These are phyloP conservation scores for Corella eumyota DNA, from an alignment of 23 tunicate genomes.

Conservation along the genomic window DNA sequence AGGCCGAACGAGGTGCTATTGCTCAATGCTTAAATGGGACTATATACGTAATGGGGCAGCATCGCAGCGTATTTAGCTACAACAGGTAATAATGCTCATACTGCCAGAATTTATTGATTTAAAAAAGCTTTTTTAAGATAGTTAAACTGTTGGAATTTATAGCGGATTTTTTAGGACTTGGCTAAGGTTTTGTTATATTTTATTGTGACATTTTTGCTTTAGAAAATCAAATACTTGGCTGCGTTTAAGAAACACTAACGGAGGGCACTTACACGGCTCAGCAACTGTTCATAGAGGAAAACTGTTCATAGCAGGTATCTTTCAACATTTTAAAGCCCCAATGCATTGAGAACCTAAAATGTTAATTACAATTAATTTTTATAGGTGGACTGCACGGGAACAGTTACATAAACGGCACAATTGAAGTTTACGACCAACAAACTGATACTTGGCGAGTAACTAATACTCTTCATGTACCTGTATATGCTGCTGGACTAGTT, in stretches of 20 bases:
- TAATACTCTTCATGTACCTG: slow-evolving; percentile 77
- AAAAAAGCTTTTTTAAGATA: neutral
- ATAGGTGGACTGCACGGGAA: slow-evolving; percentile 94
- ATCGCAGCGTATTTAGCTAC: slow-evolving; percentile 53
- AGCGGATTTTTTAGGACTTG: too few species aligned
- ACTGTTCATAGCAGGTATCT: slow-evolving; percentile 78
- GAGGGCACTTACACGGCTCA: slow-evolving; percentile 92
- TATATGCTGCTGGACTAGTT: slow-evolving; percentile 91
- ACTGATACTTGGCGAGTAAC: slow-evolving; percentile 68
- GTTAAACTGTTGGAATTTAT: too few species aligned
- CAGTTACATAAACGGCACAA: slow-evolving; percentile 89
- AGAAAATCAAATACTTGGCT: slow-evolving; percentile 68
- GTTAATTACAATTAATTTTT: neutral
- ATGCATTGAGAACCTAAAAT: neutral
- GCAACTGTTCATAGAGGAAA: slow-evolving; percentile 83
- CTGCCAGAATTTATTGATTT: neutral
- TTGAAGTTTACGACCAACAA: slow-evolving; percentile 73
- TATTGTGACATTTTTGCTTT: too few species aligned
- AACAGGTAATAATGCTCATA: slow-evolving; percentile 56
- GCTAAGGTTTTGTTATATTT: too few species aligned
- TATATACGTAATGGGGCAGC: slow-evolving; percentile 82
- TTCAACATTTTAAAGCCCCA: neutral
- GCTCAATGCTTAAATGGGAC: slow-evolving; percentile 73
- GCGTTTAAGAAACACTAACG: slow-evolving; percentile 48
- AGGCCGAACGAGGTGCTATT: slow-evolving; percentile 86